These are phyloP conservation scores for Cheilosia scutellata DNA, from an alignment of 2,888 invertebrate species.

Conservation along the genomic window DNA sequence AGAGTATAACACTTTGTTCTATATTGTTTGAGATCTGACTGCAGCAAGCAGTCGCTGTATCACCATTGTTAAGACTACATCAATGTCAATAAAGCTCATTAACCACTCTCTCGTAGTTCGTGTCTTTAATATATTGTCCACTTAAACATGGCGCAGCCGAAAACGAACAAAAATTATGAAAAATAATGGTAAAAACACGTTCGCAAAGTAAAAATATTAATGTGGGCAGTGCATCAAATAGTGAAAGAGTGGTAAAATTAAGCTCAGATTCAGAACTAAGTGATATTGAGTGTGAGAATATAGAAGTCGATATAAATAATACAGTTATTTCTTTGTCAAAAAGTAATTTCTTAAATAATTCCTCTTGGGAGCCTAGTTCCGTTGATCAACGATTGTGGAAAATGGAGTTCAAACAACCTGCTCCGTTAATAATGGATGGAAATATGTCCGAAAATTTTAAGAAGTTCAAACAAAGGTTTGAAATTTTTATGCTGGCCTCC, in stretches of 20 bases:
- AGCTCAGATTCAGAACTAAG: constrained; percentile 1
- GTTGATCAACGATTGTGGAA: neutral
- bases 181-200: constrained; percentile 28
- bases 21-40: too few relatives aligned
- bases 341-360: too few relatives aligned
- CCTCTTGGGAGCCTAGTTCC: too few relatives aligned
- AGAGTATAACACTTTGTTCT: too few relatives aligned
- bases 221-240: neutral
- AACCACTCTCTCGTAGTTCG: too few relatives aligned
- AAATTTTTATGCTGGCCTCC: constrained; percentile 8
- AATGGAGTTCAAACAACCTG: constrained; percentile 21
- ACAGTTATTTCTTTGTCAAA: neutral
- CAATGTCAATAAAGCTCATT: too few relatives aligned
- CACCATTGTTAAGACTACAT: too few relatives aligned
- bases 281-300: constrained; percentile 6
- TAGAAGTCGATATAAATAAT: constrained; percentile 15
- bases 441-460: constrained; percentile 27
- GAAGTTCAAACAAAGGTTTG: constrained; percentile 23
- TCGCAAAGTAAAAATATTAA: constrained; percentile 1
- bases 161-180: constrained; percentile 3
- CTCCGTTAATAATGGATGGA: constrained; percentile 24
- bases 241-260: neutral
- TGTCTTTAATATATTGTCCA: too few relatives aligned
- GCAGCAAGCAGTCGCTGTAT: too few relatives aligned
- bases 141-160: constrained; percentile 21